These are phyloP conservation scores for Doris montereyensis DNA, from an alignment of 2,888 invertebrate species.

Conservation along the genomic window DNA sequence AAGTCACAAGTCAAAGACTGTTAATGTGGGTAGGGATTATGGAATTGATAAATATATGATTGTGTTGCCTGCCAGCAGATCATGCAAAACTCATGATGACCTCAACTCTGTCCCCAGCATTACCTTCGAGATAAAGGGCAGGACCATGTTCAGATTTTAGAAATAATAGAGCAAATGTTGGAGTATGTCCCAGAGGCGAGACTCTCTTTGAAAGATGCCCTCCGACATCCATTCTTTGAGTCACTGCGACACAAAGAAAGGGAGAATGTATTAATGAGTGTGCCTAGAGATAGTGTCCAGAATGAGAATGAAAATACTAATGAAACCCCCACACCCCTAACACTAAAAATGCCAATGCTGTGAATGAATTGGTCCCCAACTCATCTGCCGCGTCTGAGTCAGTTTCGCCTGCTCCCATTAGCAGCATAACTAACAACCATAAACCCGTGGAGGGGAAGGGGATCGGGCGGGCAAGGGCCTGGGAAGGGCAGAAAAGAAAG, in stretches of 20 bases:
- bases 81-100: neutral
- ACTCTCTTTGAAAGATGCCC: slow-evolving; percentile 88
- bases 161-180: slow-evolving; percentile 94
- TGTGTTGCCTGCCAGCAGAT: too few species aligned
- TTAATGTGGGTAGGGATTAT: too few species aligned
- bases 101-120: slow-evolving; percentile 78
- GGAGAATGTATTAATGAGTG: slow-evolving; percentile 34
- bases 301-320: too few species aligned
- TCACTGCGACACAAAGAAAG: slow-evolving; percentile 46
- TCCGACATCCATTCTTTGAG: slow-evolving; percentile 91
- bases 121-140: slow-evolving; percentile 90
- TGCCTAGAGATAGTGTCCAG: slow-evolving; percentile 21
- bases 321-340: slow-evolving; percentile 1
- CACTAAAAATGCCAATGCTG: slow-evolving; percentile 9
- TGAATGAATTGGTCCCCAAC: neutral
- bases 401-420: too few species aligned
- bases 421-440: too few species aligned
- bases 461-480: slow-evolving; percentile 22
- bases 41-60: too few species aligned
- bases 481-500: slow-evolving; percentile 6
- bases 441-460: too few species aligned
- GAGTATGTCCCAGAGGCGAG: slow-evolving; percentile 96
- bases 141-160: slow-evolving; percentile 94
- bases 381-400: neutral
- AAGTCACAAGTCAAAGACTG: too few species aligned